Evolutionary conservation across 2,113 vertebrate species (phyloP).

Genomic region (Gavia stellata): DNA sequence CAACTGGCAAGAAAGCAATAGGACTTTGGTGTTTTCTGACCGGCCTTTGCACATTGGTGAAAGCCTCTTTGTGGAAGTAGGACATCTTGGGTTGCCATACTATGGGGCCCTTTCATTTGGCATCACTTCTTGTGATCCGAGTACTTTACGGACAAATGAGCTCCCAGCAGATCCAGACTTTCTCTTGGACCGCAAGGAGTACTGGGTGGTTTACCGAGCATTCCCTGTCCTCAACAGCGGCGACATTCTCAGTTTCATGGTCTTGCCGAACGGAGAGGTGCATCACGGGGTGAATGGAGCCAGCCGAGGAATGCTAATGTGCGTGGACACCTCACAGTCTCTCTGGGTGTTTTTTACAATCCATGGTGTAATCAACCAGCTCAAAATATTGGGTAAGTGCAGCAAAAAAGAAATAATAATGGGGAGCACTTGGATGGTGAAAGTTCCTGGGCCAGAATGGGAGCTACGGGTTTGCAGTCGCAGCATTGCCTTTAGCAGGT

Average conservation of each 20-base stretch:
- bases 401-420: neutral
- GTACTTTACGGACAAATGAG: slow-evolving; percentile 86
- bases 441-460: neutral
- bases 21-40: slow-evolving; percentile 93
- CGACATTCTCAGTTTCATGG: slow-evolving; percentile 90
- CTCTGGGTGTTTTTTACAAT: slow-evolving; percentile 96
- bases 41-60: slow-evolving; percentile 88
- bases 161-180: slow-evolving; percentile 91
- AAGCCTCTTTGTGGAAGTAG: slow-evolving; percentile 90
- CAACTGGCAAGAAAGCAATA: slow-evolving; percentile 89
- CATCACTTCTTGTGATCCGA: slow-evolving; percentile 93
- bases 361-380: slow-evolving; percentile 89
- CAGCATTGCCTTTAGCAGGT: neutral
- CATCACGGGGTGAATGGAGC: slow-evolving; percentile 89
- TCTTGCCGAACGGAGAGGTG: slow-evolving; percentile 88
- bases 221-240: slow-evolving; percentile 85
- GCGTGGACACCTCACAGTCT: slow-evolving; percentile 92
- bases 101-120: slow-evolving; percentile 90
- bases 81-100: slow-evolving; percentile 88
- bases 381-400: slow-evolving; percentile 86
- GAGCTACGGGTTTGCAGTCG: neutral
- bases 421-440: neutral
- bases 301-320: slow-evolving; percentile 88
- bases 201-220: slow-evolving; percentile 93
- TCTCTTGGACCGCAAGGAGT: slow-evolving; percentile 96